A percentile compares a stretch with the other conserved stretches of the same genome.
Conservation (phyloP, 2,797 vertebrate species). For the Anolis apletophallus region DNA sequence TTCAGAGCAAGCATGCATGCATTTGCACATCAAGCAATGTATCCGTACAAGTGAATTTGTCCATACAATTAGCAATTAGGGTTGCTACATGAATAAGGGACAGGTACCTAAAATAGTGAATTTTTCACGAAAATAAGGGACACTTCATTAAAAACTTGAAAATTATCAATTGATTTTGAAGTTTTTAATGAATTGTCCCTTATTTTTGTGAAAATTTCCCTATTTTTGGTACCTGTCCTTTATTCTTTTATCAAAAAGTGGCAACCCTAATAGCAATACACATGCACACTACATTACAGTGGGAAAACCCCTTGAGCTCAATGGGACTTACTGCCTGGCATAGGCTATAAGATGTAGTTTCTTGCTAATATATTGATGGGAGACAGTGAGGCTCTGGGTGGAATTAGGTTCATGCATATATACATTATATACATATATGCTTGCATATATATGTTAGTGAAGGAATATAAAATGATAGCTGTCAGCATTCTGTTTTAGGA, state of each 20-base stretch:
- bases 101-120: too few relatives aligned
- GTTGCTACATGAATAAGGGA: too few relatives aligned
- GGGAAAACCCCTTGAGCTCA: background rate
- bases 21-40: background rate
- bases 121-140: too few relatives aligned
- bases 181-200: too few relatives aligned
- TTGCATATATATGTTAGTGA: background rate
- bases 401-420: background rate
- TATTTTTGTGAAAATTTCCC: too few relatives aligned
- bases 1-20: too few relatives aligned
- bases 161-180: too few relatives aligned
- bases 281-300: too few relatives aligned
- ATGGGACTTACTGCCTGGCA: background rate
- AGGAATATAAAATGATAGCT: background rate
- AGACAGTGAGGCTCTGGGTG: background rate
- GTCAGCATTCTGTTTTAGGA: background rate
- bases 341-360: background rate
- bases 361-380: background rate
- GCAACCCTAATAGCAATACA: too few relatives aligned
- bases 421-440: background rate
- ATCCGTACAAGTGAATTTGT: background rate
- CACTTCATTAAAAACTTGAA: too few relatives aligned
- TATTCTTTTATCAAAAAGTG: too few relatives aligned
- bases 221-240: too few relatives aligned
- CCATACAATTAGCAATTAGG: background rate